These are phyloP conservation scores for Argopecten irradians DNA, from an alignment of 1,140 invertebrate species.

Conservation along the genomic window DNA sequence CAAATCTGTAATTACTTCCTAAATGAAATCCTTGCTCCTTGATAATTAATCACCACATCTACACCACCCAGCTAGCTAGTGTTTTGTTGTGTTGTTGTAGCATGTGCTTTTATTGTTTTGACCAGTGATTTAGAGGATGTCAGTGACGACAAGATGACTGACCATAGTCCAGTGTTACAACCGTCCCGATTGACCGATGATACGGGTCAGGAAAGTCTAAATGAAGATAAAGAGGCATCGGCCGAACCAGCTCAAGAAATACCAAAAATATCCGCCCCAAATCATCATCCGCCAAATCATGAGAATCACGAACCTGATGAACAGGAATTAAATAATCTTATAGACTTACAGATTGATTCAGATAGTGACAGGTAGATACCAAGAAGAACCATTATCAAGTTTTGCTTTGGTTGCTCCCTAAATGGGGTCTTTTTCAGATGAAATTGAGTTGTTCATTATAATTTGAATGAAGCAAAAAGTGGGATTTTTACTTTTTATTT, in stretches of 20 bases:
- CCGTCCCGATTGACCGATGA: constrained; percentile 6
- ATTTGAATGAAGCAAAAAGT: too few relatives aligned
- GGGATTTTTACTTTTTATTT: too few relatives aligned
- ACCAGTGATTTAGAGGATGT: background rate
- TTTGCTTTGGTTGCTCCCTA: too few relatives aligned
- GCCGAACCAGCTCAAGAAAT: constrained; percentile 3
- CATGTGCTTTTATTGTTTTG: background rate
- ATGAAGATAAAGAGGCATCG: background rate
- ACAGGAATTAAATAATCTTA: background rate
- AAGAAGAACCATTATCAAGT: background rate
- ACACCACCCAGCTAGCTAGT: too few relatives aligned
- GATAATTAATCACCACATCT: too few relatives aligned
- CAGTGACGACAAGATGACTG: background rate
- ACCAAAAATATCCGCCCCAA: background rate
- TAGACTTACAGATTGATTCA: background rate
- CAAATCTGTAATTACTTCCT: too few relatives aligned
- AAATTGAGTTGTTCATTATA: too few relatives aligned
- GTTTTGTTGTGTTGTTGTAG: background rate
- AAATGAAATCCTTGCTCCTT: too few relatives aligned
- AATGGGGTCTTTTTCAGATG: too few relatives aligned
- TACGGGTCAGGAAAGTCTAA: background rate
- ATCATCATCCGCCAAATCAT: background rate
- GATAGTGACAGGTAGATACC: constrained; percentile 2
- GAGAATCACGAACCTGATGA: background rate
- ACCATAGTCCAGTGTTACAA: background rate